phyloP scores from a whole-genome alignment of 2,113 vertebrate genomes.

The Oncorhynchus nerka region DNA sequence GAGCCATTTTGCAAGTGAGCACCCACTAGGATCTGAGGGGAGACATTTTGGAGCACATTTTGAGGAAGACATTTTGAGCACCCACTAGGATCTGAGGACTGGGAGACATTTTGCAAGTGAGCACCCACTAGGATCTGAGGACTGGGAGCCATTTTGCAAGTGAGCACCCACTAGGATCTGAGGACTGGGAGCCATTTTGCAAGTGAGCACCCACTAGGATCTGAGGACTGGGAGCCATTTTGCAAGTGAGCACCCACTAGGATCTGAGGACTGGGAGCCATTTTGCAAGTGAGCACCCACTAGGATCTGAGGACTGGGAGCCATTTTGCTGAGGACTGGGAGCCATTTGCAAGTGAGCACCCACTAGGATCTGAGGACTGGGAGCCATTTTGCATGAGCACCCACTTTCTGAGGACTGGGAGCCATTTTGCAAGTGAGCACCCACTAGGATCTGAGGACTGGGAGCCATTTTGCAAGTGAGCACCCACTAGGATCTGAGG shows the following conservation, averaged over 20 bases:
- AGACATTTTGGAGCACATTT: no score
- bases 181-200: slow-evolving; percentile 66
- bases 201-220: slow-evolving; percentile 66
- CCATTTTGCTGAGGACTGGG: no score
- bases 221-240: slow-evolving; percentile 60
- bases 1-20: slow-evolving; percentile 72
- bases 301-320: slow-evolving; percentile 59
- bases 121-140: slow-evolving; percentile 62
- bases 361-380: slow-evolving; percentile 61
- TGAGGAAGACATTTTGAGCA: slow-evolving; percentile 69
- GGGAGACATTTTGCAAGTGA: slow-evolving; percentile 70
- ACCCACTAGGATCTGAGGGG: slow-evolving; percentile 61
- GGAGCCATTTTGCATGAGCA: slow-evolving; percentile 67
- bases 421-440: slow-evolving; percentile 71
- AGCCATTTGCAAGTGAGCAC: slow-evolving; percentile 72
- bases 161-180: slow-evolving; percentile 63
- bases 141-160: slow-evolving; percentile 69
- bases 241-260: slow-evolving; percentile 69
- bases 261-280: slow-evolving; percentile 58
- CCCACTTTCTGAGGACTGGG: slow-evolving; percentile 60
- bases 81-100: slow-evolving; percentile 61
- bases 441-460: slow-evolving; percentile 61
- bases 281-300: slow-evolving; percentile 70
- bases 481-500: slow-evolving; percentile 62
- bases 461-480: slow-evolving; percentile 69